Percentiles rank a stretch among this genome's conserved stretches.
phyloP scores from a whole-genome alignment of 2,113 vertebrate species.

The Lampris incognitus region DNA sequence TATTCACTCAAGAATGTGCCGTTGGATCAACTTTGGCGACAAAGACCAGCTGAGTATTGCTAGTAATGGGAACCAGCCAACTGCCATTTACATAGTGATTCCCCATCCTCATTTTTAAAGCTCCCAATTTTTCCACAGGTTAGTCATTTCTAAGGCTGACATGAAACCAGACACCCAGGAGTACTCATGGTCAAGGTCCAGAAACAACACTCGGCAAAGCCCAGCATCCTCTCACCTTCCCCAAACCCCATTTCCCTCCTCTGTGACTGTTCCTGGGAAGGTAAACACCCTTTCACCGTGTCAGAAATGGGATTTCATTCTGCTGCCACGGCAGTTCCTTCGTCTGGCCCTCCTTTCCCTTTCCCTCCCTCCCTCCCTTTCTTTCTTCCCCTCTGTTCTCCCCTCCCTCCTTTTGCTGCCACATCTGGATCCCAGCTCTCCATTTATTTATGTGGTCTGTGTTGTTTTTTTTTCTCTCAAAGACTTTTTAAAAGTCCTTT shows the following conservation, averaged over 20 bases:
- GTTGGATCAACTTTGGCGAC: conserved; percentile 21
- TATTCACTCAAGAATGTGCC: conserved; percentile 40
- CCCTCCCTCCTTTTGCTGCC: conserved; percentile 49
- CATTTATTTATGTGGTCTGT: conserved; percentile 81
- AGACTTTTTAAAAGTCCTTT: conserved; percentile 74
- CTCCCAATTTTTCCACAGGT: conserved; percentile 69
- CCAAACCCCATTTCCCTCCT: conserved; percentile 42
- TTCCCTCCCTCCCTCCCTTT: conserved; percentile 46
- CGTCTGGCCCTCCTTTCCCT: conserved; percentile 36
- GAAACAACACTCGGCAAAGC: conserved; percentile 69
- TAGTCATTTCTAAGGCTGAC: conserved; percentile 61
- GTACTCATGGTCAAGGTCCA: conserved; percentile 68
- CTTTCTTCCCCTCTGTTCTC: conserved; percentile 21
- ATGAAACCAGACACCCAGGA: conserved; percentile 78
- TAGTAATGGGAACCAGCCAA: conserved; percentile 70
- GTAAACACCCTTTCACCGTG: conserved; percentile 68
- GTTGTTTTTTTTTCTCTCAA: conserved; percentile 66
- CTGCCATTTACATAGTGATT: conserved; percentile 54
- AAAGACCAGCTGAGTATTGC: conserved; percentile 45
- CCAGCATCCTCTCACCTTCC: conserved; percentile 71
- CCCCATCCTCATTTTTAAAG: conserved; percentile 66
- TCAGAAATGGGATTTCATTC: conserved; percentile 67
- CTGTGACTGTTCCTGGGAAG: conserved; percentile 60
- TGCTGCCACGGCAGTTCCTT: conserved; percentile 70
- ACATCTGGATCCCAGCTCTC: conserved; percentile 85